Evolutionary conservation across 1,140 invertebrate genomes (phyloP), one percentile per base, ranked within the genome.

Genomic region (Cyclargus thomasi): DNA sequence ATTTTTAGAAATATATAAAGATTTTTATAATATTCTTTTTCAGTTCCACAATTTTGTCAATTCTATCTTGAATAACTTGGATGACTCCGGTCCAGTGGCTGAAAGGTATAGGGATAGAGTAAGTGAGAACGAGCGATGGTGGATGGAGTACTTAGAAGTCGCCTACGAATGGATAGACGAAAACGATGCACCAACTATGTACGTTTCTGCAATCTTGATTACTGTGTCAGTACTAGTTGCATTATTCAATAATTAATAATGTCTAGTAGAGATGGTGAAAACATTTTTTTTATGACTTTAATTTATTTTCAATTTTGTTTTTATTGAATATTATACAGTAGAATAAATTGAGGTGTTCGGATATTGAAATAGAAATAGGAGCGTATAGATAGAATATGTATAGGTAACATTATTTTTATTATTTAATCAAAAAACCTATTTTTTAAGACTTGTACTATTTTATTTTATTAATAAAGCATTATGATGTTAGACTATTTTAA

Each of bases 161-260:
- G 77, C 81, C 0, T 90, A 88, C 23, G 80, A 86, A 63, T 90
- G 88, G 88, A 86, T 90, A 6, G 79, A 86, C 2, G 79, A 85
- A 53, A 90, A 90, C 23, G 76, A 90, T 69, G 82, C 85, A 5
- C 70, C 78, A 0, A 81, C 83, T 0, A 17, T 85, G 7, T 73
- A 78, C 1, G 71, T 81, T 0, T 88, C 86, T 16, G 64, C 80
- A 0, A 29, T 76, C 5, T 68, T 85, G 53, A 65, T 90, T 1
- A 70, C 67, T 53, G 17, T 84, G 29, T 79, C 81, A 10, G 18
- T 81, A 53, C 53, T 82, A 7, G 63, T 85, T 8, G 68, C 80
- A 21, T 62, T 90, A 35, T 81, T 87, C 53, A 86, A 86, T 71
- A 57, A 82, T 65, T 83, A 77, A 69, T 66, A 39, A 67, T 22